phyloP scores from a whole-genome alignment of 1,140 invertebrate genomes.

The Procambarus clarkii region DNA sequence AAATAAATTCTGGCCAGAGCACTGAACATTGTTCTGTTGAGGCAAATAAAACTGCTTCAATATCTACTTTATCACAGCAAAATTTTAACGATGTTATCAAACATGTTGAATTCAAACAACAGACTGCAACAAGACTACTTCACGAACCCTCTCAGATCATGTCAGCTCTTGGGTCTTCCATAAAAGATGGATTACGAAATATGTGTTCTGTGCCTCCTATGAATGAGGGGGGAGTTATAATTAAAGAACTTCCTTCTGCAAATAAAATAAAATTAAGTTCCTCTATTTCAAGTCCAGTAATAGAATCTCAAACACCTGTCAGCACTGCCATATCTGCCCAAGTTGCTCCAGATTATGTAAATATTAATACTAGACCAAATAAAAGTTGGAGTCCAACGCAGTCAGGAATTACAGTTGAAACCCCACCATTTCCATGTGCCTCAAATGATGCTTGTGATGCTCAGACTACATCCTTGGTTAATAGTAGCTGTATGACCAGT shows the following conservation, averaged over 20 bases:
- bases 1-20: slow-evolving; percentile 13
- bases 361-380: slow-evolving; percentile 21
- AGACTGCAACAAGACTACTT: slow-evolving; percentile 18
- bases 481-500: background rate
- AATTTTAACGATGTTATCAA: slow-evolving; percentile 27
- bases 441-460: slow-evolving; percentile 7
- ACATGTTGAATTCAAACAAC: background rate
- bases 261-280: slow-evolving; percentile 36
- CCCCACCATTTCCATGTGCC: slow-evolving; percentile 24
- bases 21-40: slow-evolving; percentile 1
- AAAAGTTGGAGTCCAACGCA: slow-evolving; percentile 58
- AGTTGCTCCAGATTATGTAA: slow-evolving; percentile 4
- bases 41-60: background rate
- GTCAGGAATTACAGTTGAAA: slow-evolving; percentile 25
- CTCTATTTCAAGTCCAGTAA: slow-evolving; percentile 15
- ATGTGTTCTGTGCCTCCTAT: slow-evolving; percentile 59
- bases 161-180: slow-evolving; percentile 1
- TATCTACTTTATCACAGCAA: slow-evolving; percentile 6
- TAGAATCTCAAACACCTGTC: slow-evolving; percentile 15
- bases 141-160: background rate
- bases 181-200: slow-evolving; percentile 50
- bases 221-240: slow-evolving; percentile 48
- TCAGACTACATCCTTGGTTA: slow-evolving; percentile 1
- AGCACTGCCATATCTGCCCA: slow-evolving; percentile 30
- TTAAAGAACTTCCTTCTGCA: slow-evolving; percentile 21